Evolutionary conservation across 2,113 vertebrate species (phyloP).

Genomic region (Talpa occidentalis): DNA sequence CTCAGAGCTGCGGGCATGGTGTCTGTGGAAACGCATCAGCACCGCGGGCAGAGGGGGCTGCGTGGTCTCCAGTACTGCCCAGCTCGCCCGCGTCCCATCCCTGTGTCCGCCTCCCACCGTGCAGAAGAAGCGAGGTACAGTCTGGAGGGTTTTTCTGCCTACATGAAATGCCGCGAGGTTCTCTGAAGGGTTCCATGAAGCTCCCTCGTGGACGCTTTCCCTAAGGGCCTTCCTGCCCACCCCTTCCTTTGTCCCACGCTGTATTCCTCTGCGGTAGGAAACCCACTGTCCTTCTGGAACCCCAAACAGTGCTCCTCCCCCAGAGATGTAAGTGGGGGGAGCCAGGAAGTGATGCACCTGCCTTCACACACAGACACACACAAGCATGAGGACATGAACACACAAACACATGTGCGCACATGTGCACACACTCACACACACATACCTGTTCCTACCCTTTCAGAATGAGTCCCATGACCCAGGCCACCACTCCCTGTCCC

Average conservation of each 20-base stretch:
- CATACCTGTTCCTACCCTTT: background rate
- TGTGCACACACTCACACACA: no score
- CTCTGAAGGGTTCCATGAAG: background rate
- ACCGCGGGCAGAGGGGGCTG: fast-evolving
- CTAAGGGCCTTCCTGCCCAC: background rate
- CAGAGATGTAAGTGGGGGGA: background rate
- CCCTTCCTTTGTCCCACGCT: background rate
- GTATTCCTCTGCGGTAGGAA: background rate
- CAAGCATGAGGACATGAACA: no score
- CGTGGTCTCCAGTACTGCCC: background rate
- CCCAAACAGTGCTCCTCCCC: background rate
- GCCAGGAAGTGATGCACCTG: background rate
- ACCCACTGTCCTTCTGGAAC: background rate
- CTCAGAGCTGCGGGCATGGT: background rate
- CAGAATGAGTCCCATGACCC: no score
- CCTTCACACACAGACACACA: background rate
- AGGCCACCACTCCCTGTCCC: background rate
- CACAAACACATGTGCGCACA: no score
- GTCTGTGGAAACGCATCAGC: background rate
- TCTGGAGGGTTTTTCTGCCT: background rate
- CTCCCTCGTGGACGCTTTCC: background rate
- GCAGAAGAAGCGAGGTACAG: background rate
- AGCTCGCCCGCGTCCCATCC: background rate
- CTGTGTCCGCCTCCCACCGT: background rate
- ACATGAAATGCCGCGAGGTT: background rate